Evolutionary conservation across 2,113 vertebrate genomes (phyloP), one percentile per base, ranked within the genome.

Genomic region (Albula glossodonta): DNA sequence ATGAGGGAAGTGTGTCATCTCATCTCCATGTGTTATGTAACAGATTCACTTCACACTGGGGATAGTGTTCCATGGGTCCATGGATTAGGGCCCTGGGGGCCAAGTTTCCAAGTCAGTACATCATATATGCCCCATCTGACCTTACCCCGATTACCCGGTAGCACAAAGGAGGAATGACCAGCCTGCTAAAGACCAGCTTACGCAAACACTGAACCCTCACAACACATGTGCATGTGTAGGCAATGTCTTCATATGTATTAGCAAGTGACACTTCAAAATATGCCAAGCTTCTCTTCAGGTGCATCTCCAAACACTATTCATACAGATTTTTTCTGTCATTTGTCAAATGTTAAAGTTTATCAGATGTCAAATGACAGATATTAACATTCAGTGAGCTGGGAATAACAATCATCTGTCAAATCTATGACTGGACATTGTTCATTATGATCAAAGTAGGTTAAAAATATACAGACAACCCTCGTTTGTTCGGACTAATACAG

Each of bases 71-170:
- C 77, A 51, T 48, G 19, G 11, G 31, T 41, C 31, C 78, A 86
- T 87, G 83, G 82, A 88, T 86, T 85, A 87, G 53, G 80, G 70
- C 87, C 81, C 5, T 10, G 17, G 78, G 83, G 83, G 49, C 25
- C 15, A 66, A 3, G 77, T 25, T 7, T 79, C 52, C 80, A 6
- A 9, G 5, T n/a, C 70, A 8, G 7, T 17, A 0, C 48, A 50
- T 50, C 13, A 49, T 81, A 41, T 81, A 22, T 85, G 78, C 88
- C 60, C 79, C 49, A 56, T 86, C 84, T 83, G 81, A 81, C 78
- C 70, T 13, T 41, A 19, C 78, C 74, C 86, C 86, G 86, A 86
- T 90, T 86, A 88, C 52, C 49, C 80, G 50, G 41, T 10, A n/a
- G 17, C 41, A 79, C 11, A 50, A 17, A 2, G 13, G 49, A 15